phyloP scores from a whole-genome alignment of 2,888 invertebrate species.

The Ormyrus nitidulus region DNA sequence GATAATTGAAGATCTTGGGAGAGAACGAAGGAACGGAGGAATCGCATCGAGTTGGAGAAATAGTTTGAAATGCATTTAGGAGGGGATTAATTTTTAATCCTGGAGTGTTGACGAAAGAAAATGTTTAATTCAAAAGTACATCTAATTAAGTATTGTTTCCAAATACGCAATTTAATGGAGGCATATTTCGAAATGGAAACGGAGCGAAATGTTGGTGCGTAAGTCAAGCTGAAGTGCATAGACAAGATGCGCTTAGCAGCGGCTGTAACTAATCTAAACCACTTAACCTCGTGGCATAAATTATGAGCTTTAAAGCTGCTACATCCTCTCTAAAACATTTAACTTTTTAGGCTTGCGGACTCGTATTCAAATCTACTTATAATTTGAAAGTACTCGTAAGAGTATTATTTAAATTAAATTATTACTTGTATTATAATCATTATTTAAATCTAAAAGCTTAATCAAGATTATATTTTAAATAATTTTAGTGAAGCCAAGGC shows the following conservation, averaged over 20 bases:
- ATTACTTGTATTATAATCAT: not conserved
- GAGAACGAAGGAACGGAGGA: too few species aligned
- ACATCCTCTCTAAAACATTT: conserved; percentile 31
- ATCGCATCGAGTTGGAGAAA: too few species aligned
- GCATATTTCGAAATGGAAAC: not conserved
- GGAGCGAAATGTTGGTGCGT: conserved; percentile 6
- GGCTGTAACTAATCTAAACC: conserved; percentile 29
- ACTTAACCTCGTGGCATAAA: conserved; percentile 45
- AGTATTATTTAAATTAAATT: not conserved
- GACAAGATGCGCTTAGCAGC: conserved; percentile 6
- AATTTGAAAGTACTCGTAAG: not conserved
- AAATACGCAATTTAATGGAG: too few species aligned
- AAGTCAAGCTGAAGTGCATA: conserved; percentile 16
- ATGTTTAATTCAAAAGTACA: too few species aligned
- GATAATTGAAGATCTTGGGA: too few species aligned
- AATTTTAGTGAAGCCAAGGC: not conserved
- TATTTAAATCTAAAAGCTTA: not conserved
- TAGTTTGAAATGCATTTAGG: too few species aligned
- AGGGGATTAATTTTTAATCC: too few species aligned
- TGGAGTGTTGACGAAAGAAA: too few species aligned
- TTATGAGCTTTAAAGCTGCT: conserved; percentile 45
- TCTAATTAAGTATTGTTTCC: too few species aligned
- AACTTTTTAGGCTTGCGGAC: not conserved
- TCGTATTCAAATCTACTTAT: not conserved
- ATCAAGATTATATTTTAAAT: not conserved